phyloP scores from a whole-genome alignment of 1,140 invertebrate genomes.

The Amphibalanus amphitrite region DNA sequence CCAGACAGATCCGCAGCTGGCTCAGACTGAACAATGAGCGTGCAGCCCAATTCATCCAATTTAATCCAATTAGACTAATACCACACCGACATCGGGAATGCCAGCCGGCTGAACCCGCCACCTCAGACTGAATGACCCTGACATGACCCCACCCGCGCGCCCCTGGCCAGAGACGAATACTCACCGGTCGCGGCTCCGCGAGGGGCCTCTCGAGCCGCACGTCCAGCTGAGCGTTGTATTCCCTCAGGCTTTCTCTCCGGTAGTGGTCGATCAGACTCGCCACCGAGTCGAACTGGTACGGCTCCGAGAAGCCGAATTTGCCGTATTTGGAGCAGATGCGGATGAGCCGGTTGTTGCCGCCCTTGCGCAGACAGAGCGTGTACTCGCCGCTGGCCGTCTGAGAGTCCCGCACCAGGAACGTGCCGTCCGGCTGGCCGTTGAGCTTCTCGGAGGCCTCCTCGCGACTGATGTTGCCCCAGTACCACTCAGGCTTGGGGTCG shows the following conservation, averaged over 20 bases:
- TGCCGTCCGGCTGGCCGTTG: slow-evolving; percentile 76
- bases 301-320: slow-evolving; percentile 80
- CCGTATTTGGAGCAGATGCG: slow-evolving; percentile 83
- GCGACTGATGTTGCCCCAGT: slow-evolving; percentile 71
- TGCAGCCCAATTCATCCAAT: too few relatives aligned
- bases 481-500: slow-evolving; percentile 53
- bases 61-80: too few relatives aligned
- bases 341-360: slow-evolving; percentile 87
- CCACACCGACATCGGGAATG: too few relatives aligned
- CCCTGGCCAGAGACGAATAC: too few relatives aligned
- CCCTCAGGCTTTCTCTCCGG: slow-evolving; percentile 58
- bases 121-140: too few relatives aligned
- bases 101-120: too few relatives aligned
- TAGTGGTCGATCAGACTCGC: slow-evolving; percentile 85
- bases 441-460: slow-evolving; percentile 88
- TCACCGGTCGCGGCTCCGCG: background rate
- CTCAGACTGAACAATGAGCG: too few relatives aligned
- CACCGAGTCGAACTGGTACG: slow-evolving; percentile 75
- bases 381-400: slow-evolving; percentile 77
- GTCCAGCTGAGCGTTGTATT: slow-evolving; percentile 84
- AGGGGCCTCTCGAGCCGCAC: slow-evolving; percentile 43
- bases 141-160: too few relatives aligned
- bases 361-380: slow-evolving; percentile 83
- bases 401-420: slow-evolving; percentile 87
- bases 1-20: too few relatives aligned